Conservation (phyloP, 1,140 invertebrate species). For the Pinna nobilis region DNA sequence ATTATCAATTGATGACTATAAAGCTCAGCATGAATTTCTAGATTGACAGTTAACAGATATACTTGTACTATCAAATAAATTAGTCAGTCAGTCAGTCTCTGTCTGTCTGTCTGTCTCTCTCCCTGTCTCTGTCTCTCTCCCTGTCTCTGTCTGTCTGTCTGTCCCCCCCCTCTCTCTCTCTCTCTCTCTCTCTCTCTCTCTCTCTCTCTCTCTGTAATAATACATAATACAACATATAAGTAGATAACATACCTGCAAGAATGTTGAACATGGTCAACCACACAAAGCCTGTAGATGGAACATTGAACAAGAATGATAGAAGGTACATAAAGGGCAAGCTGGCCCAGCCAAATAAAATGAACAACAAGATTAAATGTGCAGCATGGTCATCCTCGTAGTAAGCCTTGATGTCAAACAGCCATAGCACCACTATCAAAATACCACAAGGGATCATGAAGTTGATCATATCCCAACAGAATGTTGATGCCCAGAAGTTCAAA, state of each 20-base stretch:
- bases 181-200: too few relatives aligned
- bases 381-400: constrained; percentile 75
- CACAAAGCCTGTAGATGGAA: constrained; percentile 66
- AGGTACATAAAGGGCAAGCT: constrained; percentile 70
- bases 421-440: constrained; percentile 56
- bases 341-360: constrained; percentile 70
- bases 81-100: too few relatives aligned
- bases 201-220: too few relatives aligned
- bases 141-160: too few relatives aligned
- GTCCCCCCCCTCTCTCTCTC: too few relatives aligned
- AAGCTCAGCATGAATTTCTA: too few relatives aligned
- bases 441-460: constrained; percentile 64
- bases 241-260: constrained; percentile 54
- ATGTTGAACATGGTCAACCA: constrained; percentile 70
- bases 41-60: too few relatives aligned
- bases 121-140: too few relatives aligned
- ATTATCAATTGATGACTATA: too few relatives aligned
- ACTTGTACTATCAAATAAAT: too few relatives aligned
- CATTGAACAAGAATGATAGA: constrained; percentile 65
- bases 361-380: constrained; percentile 73
- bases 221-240: not conserved
- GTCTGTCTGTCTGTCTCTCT: too few relatives aligned
- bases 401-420: constrained; percentile 74
- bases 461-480: constrained; percentile 82
- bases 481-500: constrained; percentile 82